A percentile compares a stretch with the other conserved stretches of the same genome.
phyloP scores from a whole-genome alignment of 1,140 invertebrate genomes.

The Pachyrhynchus sulphureomaculatus region DNA sequence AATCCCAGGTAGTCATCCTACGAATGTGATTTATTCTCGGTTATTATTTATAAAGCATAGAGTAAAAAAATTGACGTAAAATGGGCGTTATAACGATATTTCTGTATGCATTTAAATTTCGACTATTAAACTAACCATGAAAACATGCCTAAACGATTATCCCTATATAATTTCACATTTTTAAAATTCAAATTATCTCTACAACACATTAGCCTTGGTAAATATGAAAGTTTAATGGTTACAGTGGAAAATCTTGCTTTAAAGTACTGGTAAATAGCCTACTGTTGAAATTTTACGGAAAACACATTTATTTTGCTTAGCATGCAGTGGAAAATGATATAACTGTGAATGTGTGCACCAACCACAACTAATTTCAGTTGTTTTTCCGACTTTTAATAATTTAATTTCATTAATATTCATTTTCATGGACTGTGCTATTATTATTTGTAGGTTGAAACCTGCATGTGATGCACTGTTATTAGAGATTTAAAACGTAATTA shows the following conservation, averaged over 20 bases:
- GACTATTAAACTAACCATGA: no score
- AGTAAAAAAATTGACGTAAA: no score
- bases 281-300: conserved; percentile 15
- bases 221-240: background rate
- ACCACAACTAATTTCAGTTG: conserved; percentile 13
- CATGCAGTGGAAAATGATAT: conserved; percentile 17
- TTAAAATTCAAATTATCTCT: background rate
- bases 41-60: no score
- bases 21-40: no score
- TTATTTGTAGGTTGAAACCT: background rate
- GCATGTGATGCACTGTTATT: background rate
- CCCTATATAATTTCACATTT: no score
- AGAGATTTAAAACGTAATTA: background rate
- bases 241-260: conserved; percentile 16
- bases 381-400: conserved; percentile 8
- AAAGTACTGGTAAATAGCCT: conserved; percentile 13
- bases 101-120: no score
- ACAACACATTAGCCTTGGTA: conserved; percentile 8
- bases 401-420: conserved; percentile 19
- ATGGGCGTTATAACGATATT: no score
- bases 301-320: conserved; percentile 20
- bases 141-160: no score
- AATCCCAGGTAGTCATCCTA: no score
- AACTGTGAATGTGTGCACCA: conserved; percentile 18
- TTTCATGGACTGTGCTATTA: background rate